Base-by-base conservation (phyloP, 2,113 vertebrate species). In the Vulpes vulpes region DNA sequence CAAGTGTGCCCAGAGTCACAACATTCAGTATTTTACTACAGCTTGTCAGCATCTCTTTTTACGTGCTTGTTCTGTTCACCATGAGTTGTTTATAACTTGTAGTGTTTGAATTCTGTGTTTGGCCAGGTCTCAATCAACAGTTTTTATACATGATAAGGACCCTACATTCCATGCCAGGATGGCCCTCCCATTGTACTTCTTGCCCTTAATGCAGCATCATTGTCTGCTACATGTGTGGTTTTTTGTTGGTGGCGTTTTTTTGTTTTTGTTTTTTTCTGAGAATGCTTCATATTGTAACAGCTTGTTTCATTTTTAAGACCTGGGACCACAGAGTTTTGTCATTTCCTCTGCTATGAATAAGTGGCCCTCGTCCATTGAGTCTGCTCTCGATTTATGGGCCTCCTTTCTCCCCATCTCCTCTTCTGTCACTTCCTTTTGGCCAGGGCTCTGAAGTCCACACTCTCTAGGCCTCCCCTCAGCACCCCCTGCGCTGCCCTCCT, bases 1-100 rank as follows among this genome's bases (percentile, higher is more conserved):
- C 11, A 57, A 92, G 74, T 79, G 27, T 74, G 53, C 80, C 64
- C 51, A 30, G 3, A 97, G 96, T 93, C 69, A 23, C 73, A 81
- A 23, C 55, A 53, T 71, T 89, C 57, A 32, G 35, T 53, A 8
- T 80, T 93, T 86, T 57, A 60, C 90, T 55, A 43, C 7, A 32
- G 93, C 35, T 92, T 49, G 59, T 49, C 65, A 83, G 84, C 25
- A 0, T 76, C 74, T 93, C 86, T 82, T 67, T 69, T 49, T 23
- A 43, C 17, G 35, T 10, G 32, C 30, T 76, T 64, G 25, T 87
- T 91, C 78, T 81, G 43, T 55, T 91, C 80, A 60, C 32, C 23
- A 57, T 62, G 79, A 8, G 11, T 79, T 59, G 86, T 94, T 76
- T 60, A 43, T 73, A 93, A 43, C 35, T 80, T 62, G n/a, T 59